Evolutionary conservation across 2,888 invertebrate genomes (phyloP), one percentile per base, ranked within the genome.

Genomic region (Epinotia brunnichana): DNA sequence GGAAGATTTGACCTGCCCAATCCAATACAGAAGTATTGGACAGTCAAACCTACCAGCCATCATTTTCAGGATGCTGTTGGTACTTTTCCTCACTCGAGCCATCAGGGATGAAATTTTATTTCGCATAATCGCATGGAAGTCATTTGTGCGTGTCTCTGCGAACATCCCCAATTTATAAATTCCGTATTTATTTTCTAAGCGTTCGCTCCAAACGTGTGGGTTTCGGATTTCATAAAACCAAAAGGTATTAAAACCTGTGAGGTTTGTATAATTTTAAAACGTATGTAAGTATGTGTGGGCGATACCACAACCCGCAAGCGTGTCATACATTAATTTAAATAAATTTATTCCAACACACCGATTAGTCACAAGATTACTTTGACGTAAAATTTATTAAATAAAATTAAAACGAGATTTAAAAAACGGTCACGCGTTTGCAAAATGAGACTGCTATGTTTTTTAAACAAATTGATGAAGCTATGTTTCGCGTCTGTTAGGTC

Each of bases 281-380:
- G 15, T 57, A n/a, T 57, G 15, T 57, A 7, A 48, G 48, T n/a
- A 48, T 48, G n/a, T 48, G 4, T 21, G 19, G 0, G 13, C 19
- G 19, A 4, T 21, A n/a, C 39, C 54, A 15, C n/a, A 59, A 11
- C 17, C 41, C 41, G 54, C 39, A 15, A 21, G 5, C 54, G 15
- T 39, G 66, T 53, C 29, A 54, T 56, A 66, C 56, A 54, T 66
- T 66, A 66, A 66, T 66, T 56, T 39, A 21, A n/a, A 56, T 66
- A 66, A 66, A 66, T 66, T 39, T 54, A 66, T 56, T 54, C 21
- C n/a, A 19, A 64, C 53, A 64, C 53, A 39, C 19, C 21, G 54
- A 41, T 66, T 56, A 66, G 54, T 56, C 54, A 24, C 21, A 54
- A 66, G 39, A 41, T 63, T 63, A 53, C 35, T 35, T 63, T 53